Base-by-base conservation (phyloP, 2,797 vertebrate genomes). In the Phylloscopus collybita region DNA sequence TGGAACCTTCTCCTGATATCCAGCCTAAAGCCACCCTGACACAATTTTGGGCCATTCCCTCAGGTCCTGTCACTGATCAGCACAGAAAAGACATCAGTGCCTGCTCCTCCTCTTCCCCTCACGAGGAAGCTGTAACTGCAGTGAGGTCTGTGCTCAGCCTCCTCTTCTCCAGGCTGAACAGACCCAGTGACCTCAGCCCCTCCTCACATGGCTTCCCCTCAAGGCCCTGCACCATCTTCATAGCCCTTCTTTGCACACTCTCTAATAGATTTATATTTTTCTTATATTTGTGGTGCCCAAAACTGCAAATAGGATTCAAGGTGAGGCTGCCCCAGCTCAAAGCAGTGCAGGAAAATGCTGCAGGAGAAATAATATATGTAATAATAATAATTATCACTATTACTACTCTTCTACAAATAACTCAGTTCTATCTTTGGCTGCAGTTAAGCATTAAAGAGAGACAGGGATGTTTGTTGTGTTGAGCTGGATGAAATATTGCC, bases 1-100 rank as follows among this genome's bases (percentile, higher is more conserved):
- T 45, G 57, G 20, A 45, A 45, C 16, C 1, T 44, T 50, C 2
- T 25, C 4, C 50, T 44, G 1, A 36, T 44, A 17, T 6, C 1
- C 27, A 64, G 1, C 14, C 11, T 78, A 59, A 30, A 38, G 3
- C 1, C 45, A 5, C 3, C 14, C 38, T 45, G n/a, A 45, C 6
- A 13, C 20, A 59, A 0, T 16, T 70, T 70, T 36, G 29, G n/a
- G 13, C 13, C 3, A 3, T 5, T 21, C 5, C 32, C 16, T 30
- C 0, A 0, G 11, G 14, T 45, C 6, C 10, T 38, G 4, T 17
- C 64, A 25, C 11, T 26, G 50, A 8, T 29, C 42, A 54, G 0
- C 10, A 8, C 12, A 44, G 62, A 32, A 34, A 12, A 42, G 34
- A 82, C 36, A 36, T 70, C 36, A 38, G 21, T 57, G 9, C 3